Evolutionary conservation across 2,888 invertebrate genomes (phyloP).

Genomic region (Tetragonisca angustula): DNA sequence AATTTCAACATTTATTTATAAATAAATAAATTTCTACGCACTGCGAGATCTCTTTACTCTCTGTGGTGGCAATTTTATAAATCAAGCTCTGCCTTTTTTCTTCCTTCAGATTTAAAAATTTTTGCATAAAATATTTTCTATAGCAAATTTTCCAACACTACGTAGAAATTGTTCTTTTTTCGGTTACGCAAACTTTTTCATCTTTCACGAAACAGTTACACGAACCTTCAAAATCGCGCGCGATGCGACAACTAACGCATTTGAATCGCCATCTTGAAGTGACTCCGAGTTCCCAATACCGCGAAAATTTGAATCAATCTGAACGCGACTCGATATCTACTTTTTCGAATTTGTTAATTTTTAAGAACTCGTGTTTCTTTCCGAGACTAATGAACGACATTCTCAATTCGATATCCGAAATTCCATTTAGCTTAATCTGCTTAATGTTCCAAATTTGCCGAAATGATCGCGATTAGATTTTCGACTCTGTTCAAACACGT

Average conservation of each 20-base stretch:
- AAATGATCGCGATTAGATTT: not conserved
- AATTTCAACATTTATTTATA: not conserved
- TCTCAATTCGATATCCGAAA: not conserved
- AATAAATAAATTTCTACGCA: not conserved
- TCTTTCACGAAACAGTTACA: not conserved
- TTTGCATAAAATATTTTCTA: not conserved
- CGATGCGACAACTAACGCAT: not conserved
- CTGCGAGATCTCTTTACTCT: too few species aligned
- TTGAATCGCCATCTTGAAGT: not conserved
- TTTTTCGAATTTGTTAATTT: not conserved
- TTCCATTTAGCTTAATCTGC: not conserved
- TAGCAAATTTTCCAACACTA: too few species aligned
- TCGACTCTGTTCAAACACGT: not conserved
- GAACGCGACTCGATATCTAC: not conserved
- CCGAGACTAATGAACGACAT: not conserved
- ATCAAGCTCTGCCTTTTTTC: not conserved
- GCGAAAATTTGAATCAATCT: not conserved
- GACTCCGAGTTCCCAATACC: not conserved
- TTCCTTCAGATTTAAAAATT: too few species aligned
- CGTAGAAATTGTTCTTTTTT: not conserved
- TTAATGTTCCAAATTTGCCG: not conserved
- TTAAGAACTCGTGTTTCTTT: not conserved
- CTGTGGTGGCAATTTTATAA: not conserved
- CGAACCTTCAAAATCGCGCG: not conserved
- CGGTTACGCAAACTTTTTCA: not conserved